A percentile compares a stretch with the other conserved stretches of the same genome.
Conservation (phyloP, 2,888 invertebrate genomes). For the Pecten maximus region DNA sequence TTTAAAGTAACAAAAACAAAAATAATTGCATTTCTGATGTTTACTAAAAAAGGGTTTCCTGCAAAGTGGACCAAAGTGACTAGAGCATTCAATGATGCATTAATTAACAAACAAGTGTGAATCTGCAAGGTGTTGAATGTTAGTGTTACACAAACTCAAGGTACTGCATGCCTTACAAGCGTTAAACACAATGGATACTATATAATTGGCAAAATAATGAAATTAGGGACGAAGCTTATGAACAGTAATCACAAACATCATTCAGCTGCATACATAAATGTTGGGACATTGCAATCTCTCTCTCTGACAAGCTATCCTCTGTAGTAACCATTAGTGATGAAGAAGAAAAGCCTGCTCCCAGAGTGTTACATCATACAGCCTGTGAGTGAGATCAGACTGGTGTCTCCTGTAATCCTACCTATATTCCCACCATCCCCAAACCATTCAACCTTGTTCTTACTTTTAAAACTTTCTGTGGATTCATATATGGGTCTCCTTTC, state of each 20-base stretch:
- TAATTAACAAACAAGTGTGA: background rate
- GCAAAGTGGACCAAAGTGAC: background rate
- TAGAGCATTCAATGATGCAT: background rate
- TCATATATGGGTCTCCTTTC: conserved; percentile 69
- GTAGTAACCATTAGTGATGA: background rate
- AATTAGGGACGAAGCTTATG: background rate
- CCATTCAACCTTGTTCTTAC: conserved; percentile 58
- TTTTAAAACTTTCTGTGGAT: conserved; percentile 75
- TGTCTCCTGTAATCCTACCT: background rate
- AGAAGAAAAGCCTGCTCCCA: background rate
- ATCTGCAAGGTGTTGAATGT: background rate
- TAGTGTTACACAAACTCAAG: background rate
- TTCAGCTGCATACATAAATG: background rate
- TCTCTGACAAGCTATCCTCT: background rate
- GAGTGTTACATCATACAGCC: background rate
- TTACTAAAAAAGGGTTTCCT: too few species aligned
- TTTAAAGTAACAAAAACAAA: too few species aligned
- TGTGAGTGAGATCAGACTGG: background rate
- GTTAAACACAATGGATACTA: background rate
- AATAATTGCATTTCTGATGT: too few species aligned
- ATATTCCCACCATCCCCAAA: background rate
- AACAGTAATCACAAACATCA: background rate
- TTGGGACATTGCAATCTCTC: background rate
- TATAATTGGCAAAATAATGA: background rate
- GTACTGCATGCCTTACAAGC: background rate